A percentile compares a stretch with the other conserved stretches of the same genome.
Conservation (phyloP, 2,888 invertebrate species). For the Callimorpha dominula region DNA sequence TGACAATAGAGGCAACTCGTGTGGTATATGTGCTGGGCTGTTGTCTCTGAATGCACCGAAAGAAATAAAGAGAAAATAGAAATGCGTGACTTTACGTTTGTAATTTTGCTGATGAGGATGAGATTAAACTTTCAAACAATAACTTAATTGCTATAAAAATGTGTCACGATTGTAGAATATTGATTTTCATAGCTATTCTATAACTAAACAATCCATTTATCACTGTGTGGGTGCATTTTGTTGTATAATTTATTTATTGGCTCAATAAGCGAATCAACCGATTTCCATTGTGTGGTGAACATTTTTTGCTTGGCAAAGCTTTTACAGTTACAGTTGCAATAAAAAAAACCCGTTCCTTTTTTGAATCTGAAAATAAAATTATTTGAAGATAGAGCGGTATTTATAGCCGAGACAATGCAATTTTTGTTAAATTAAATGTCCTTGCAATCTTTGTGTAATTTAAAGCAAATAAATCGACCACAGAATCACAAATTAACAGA, state of each 20-base stretch:
- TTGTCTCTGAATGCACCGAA: no score
- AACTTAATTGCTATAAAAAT: background rate
- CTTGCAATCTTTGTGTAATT: constrained; percentile 16
- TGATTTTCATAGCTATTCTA: background rate
- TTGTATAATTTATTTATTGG: background rate
- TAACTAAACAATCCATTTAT: no score
- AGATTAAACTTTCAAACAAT: no score
- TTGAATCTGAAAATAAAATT: background rate
- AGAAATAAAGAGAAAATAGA: no score
- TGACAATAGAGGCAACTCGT: no score
- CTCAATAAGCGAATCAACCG: background rate
- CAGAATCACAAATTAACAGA: constrained; percentile 40
- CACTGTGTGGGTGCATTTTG: background rate
- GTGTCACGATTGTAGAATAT: background rate
- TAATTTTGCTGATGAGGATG: no score
- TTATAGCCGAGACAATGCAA: background rate
- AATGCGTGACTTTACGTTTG: no score
- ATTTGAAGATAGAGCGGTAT: background rate
- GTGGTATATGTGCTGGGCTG: no score
- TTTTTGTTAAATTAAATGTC: background rate
- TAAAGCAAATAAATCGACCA: constrained; percentile 35
- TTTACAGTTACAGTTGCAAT: background rate
- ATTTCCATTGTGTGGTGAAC: background rate
- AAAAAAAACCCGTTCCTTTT: background rate
- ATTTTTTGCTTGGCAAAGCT: background rate